Evolutionary conservation across 2,888 invertebrate genomes (phyloP), one percentile per base, ranked within the genome.

Genomic region (Leptarthrus brevirostris): DNA sequence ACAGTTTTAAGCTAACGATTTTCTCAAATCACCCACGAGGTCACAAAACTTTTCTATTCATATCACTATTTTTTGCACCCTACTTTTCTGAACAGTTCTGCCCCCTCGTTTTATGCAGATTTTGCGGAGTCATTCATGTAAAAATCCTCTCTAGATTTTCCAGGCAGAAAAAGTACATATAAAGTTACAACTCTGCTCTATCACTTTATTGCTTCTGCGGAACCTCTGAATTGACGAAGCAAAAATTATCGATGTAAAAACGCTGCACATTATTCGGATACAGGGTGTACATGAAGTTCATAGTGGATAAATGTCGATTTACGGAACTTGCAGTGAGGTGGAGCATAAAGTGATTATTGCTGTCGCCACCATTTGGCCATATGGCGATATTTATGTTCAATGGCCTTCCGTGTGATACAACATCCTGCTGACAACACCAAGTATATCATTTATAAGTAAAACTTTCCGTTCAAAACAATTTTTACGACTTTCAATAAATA

Each of bases 331-430:
- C 14, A 24, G 30, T 56, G 26, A n/a, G n/a, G n/a, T 30, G 4
- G 26, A 16, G 56, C 24, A 16, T 16, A 56, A 56, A 56, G 24
- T 56, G 56, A 56, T 56, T 56, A 56, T 56, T 56, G 56, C n/a
- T n/a, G n/a, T n/a, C n/a, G n/a, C 16, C 56, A 56, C 56, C 56
- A 24, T 14, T 56, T 56, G 56, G 30, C 56, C 56, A 30, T n/a
- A 14, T 56, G n/a, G n/a, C 30, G 56, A 56, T 26, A 56, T 56
- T 56, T 56, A 56, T 56, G 1, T 30, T 5, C 30, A 30, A n/a
- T n/a, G n/a, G n/a, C 8, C 4, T 30, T 30, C 30, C 8, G 30
- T 30, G 8, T 30, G 8, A 8, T 30, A 30, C 30, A 6, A 30
- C 30, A 30, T 30, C 30, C 0, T 30, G 8, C 1, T 30, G 30